Evolutionary conservation across 2,888 invertebrate genomes (phyloP).

Genomic region (Syrphus vitripennis): DNA sequence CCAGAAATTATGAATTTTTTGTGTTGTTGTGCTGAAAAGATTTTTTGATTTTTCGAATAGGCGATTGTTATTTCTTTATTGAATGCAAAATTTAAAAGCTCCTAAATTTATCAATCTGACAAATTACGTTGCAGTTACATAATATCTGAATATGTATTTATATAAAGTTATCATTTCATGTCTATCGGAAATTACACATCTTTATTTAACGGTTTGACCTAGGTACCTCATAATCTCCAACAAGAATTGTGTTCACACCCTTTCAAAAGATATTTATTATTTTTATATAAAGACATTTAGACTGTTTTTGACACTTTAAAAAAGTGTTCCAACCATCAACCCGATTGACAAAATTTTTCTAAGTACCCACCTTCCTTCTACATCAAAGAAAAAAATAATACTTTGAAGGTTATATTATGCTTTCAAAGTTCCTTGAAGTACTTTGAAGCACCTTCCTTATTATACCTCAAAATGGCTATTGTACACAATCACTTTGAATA

Average conservation of each 20-base stretch:
- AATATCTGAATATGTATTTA: too few species aligned
- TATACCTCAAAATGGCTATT: not conserved
- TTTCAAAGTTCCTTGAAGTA: not conserved
- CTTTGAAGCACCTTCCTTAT: not conserved
- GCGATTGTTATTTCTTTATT: too few species aligned
- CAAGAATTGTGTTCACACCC: too few species aligned
- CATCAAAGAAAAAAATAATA: not conserved
- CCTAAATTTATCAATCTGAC: too few species aligned
- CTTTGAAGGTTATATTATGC: not conserved
- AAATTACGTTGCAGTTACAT: too few species aligned
- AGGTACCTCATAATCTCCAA: too few species aligned
- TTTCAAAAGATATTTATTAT: not conserved
- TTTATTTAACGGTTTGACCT: not conserved
- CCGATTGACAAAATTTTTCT: not conserved
- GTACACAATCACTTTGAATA: slow-evolving; percentile 27
- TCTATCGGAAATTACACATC: too few species aligned
- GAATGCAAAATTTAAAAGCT: too few species aligned
- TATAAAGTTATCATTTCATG: too few species aligned
- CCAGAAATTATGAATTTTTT: too few species aligned
- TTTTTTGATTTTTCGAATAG: too few species aligned
- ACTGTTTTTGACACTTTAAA: not conserved
- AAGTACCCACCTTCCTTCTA: not conserved
- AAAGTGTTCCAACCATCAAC: not conserved
- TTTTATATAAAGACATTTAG: not conserved
- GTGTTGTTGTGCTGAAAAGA: too few species aligned